These are phyloP conservation scores for Pediacus dermestoides DNA, from an alignment of 2,888 invertebrate genomes.

Conservation along the genomic window DNA sequence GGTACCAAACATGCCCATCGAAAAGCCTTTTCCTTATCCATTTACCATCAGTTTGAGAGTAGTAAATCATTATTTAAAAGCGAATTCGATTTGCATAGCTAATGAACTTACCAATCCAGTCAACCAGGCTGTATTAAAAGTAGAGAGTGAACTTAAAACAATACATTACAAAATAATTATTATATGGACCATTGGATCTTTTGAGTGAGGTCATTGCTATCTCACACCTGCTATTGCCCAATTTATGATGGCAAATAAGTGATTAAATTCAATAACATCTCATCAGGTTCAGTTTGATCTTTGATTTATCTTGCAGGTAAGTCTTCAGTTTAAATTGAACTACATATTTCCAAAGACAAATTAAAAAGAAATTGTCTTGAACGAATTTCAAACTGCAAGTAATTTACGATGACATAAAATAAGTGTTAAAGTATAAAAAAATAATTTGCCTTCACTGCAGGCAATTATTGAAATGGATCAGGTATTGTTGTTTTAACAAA, in stretches of 20 bases:
- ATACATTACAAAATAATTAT: not conserved
- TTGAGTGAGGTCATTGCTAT: constrained; percentile 19
- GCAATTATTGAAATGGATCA: no score
- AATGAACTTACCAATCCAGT: constrained; percentile 41
- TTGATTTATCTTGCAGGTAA: constrained; percentile 15
- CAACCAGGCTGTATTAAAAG: constrained; percentile 24
- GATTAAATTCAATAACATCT: constrained; percentile 21
- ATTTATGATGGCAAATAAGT: constrained; percentile 25
- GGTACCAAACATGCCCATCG: constrained; percentile 22
- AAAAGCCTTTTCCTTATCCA: constrained; percentile 27
- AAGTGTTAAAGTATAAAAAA: no score
- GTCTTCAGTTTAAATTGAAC: no score
- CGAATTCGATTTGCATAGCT: constrained; percentile 47
- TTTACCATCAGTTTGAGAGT: constrained; percentile 33
- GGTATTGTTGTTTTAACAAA: no score
- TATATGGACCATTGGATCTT: constrained; percentile 7
- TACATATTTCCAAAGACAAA: no score
- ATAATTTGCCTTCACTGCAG: no score
- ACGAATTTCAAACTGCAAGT: no score
- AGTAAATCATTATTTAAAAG: constrained; percentile 45
- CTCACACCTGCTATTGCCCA: constrained; percentile 26
- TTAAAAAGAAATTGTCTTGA: no score
- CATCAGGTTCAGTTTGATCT: constrained; percentile 15
- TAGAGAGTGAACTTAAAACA: not conserved
- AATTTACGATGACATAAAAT: no score